A percentile compares a stretch with the other conserved stretches of the same genome.
These are phyloP conservation scores for Serranus cabrilla DNA, from an alignment of 2,797 vertebrate genomes.

Conservation along the genomic window DNA sequence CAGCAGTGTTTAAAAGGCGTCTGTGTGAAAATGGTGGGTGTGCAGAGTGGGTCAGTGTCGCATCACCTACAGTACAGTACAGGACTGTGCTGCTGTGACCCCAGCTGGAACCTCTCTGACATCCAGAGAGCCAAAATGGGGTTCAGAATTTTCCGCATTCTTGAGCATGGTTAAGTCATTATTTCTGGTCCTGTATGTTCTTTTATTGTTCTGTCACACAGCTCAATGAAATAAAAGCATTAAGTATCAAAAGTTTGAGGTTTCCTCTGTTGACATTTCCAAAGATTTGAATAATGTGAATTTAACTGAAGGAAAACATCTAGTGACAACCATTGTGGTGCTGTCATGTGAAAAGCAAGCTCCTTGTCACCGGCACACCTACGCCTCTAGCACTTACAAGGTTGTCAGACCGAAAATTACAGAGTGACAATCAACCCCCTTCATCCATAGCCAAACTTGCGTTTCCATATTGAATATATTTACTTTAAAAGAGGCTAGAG, in stretches of 20 bases:
- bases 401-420: slow-evolving; percentile 75
- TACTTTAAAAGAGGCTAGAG: slow-evolving; percentile 34
- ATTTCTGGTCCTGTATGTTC: slow-evolving; percentile 8
- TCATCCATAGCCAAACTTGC: slow-evolving; percentile 42
- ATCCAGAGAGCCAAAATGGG: slow-evolving; percentile 34
- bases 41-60: slow-evolving; percentile 49
- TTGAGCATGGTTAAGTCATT: slow-evolving; percentile 47
- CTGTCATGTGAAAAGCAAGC: slow-evolving; percentile 67
- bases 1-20: slow-evolving; percentile 23
- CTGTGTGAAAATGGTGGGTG: slow-evolving; percentile 78
- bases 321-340: slow-evolving; percentile 71
- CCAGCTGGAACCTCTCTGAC: slow-evolving; percentile 24
- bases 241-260: slow-evolving; percentile 56
- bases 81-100: slow-evolving; percentile 42
- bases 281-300: slow-evolving; percentile 62
- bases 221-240: slow-evolving; percentile 24
- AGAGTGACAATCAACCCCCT: slow-evolving; percentile 69
- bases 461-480: slow-evolving; percentile 57
- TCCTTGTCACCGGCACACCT: slow-evolving; percentile 70
- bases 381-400: slow-evolving; percentile 72
- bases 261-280: slow-evolving; percentile 66
- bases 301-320: slow-evolving; percentile 67
- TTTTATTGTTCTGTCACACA: slow-evolving; percentile 17
- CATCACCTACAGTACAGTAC: slow-evolving; percentile 29
- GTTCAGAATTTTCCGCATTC: slow-evolving; percentile 67